Percentiles rank a stretch among this genome's conserved stretches.
Evolutionary conservation across 2,888 invertebrate genomes (phyloP).

Genomic region (Drosophila paramelanica): DNA sequence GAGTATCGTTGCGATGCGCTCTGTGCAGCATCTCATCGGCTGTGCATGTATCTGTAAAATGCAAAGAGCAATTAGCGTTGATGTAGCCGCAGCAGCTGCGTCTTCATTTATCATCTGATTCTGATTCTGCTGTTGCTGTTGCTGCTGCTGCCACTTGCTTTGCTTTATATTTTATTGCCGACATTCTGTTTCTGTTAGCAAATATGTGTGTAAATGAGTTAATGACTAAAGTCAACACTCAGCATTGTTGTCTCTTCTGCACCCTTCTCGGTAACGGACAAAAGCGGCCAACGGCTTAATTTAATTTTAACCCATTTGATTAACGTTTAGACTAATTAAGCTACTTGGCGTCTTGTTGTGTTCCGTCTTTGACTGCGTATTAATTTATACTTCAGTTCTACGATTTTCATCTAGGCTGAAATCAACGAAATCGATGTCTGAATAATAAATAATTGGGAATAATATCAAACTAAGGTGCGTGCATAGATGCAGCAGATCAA

Average conservation of each 20-base stretch:
- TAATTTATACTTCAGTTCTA: no score
- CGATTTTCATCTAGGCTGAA: no score
- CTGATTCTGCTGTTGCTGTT: slow-evolving; percentile 21
- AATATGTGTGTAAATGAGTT: slow-evolving; percentile 59
- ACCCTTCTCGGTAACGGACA: neutral
- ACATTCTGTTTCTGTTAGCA: slow-evolving; percentile 52
- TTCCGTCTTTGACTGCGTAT: no score
- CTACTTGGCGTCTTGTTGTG: no score
- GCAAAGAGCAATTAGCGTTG: slow-evolving; percentile 78
- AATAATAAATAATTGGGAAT: no score
- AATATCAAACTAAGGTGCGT: no score
- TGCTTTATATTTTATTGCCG: slow-evolving; percentile 36
- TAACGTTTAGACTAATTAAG: neutral
- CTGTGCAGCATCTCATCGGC: slow-evolving; percentile 20
- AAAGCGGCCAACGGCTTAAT: neutral
- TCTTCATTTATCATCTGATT: slow-evolving; percentile 73
- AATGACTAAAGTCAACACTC: slow-evolving; percentile 40
- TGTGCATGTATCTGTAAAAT: slow-evolving; percentile 49
- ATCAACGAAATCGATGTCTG: no score
- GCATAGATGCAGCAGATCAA: no score
- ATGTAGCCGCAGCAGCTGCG: slow-evolving; percentile 80
- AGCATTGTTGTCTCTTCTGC: neutral
- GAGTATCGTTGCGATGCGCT: slow-evolving; percentile 32
- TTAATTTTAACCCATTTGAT: neutral
- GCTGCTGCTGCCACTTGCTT: slow-evolving; percentile 47